Evolutionary conservation across 2,113 vertebrate species (phyloP).

Genomic region (Otocyon megalotis): DNA sequence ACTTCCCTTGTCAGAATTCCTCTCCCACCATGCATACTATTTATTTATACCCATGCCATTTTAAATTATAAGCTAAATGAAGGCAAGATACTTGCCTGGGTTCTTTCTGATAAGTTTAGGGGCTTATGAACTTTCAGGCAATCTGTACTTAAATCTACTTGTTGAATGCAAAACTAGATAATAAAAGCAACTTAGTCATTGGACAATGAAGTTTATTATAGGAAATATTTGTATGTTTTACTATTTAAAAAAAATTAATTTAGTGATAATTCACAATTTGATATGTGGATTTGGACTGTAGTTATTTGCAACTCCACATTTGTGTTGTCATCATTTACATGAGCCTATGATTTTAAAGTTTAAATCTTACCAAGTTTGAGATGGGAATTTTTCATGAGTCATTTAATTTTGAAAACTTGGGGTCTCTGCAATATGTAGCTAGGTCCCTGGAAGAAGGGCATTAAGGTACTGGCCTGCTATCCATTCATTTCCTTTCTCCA

Average conservation of each 20-base stretch:
- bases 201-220: neutral
- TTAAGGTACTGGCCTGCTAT: neutral
- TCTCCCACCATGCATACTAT: neutral
- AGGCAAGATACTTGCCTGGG: neutral
- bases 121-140: neutral
- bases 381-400: neutral
- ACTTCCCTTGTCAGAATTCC: neutral
- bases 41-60: neutral
- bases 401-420: neutral
- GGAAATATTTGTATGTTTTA: neutral
- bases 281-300: neutral
- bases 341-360: neutral
- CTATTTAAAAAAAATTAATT: neutral
- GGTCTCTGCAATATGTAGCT: neutral
- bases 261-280: neutral
- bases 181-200: neutral
- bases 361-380: neutral
- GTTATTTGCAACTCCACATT: neutral
- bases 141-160: neutral
- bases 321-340: neutral
- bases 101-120: constrained; percentile 11
- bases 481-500: neutral
- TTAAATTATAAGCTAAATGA: constrained; percentile 10
- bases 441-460: neutral
- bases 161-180: constrained; percentile 3